A percentile compares a stretch with the other conserved stretches of the same genome.
phyloP scores from a whole-genome alignment of 1,140 invertebrate genomes.

The Nephila pilipes region DNA sequence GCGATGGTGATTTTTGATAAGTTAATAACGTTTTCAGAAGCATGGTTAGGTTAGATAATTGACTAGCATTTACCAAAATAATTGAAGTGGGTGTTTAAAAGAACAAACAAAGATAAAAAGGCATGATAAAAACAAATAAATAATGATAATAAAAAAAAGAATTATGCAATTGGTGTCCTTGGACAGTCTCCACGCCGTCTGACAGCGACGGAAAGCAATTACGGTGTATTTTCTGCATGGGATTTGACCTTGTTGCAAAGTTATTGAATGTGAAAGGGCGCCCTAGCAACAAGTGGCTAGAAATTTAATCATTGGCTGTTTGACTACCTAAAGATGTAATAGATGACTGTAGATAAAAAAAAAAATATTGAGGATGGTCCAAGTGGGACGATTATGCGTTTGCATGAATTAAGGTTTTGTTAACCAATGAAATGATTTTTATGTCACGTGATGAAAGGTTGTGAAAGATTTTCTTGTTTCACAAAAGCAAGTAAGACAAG shows the following conservation, averaged over 20 bases:
- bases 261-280: not conserved
- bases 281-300: not conserved
- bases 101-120: not conserved
- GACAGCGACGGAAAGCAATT: not conserved
- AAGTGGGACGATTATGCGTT: not conserved
- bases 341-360: not conserved
- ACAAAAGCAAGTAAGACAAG: not conserved
- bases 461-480: not conserved
- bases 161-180: slow-evolving; percentile 28
- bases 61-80: not conserved
- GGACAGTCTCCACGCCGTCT: slow-evolving; percentile 8
- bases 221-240: not conserved
- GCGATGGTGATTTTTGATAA: not conserved
- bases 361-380: not conserved
- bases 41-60: not conserved
- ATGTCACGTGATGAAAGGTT: not conserved
- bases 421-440: not conserved
- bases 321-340: not conserved
- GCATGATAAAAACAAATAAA: not conserved
- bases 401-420: not conserved
- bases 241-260: slow-evolving; percentile 6
- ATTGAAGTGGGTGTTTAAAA: not conserved
- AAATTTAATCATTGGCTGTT: not conserved
- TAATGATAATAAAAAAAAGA: not conserved
- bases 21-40: not conserved